These are phyloP conservation scores for Odontomyia ornata DNA, from an alignment of 2,888 invertebrate species.

Conservation along the genomic window DNA sequence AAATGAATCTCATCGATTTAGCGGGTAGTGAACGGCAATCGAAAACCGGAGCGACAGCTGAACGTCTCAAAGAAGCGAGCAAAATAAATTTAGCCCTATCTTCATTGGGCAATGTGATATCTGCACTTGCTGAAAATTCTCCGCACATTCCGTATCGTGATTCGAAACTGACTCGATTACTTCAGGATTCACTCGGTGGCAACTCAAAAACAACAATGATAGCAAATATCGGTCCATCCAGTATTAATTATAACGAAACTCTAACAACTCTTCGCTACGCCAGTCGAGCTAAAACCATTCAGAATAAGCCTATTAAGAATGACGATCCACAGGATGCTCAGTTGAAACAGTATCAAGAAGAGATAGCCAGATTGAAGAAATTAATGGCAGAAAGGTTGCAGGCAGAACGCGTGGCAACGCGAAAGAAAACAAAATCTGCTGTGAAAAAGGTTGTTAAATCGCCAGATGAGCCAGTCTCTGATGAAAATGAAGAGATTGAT, in stretches of 20 bases:
- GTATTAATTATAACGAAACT: conserved; percentile 97
- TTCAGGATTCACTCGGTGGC: conserved; percentile 98
- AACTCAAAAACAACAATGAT: conserved; percentile 99
- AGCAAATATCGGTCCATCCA: conserved; percentile 97
- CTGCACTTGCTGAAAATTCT: conserved; percentile 93
- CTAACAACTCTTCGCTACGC: conserved; percentile 96
- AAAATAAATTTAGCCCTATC: conserved; percentile 97
- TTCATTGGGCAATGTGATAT: conserved; percentile 98
- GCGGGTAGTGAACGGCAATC: conserved; percentile 98
- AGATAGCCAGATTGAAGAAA: conserved; percentile 79
- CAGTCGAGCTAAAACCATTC: conserved; percentile 96
- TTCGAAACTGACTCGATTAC: conserved; percentile 92
- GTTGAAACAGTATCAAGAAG: conserved; percentile 92
- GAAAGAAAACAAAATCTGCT: conserved; percentile 54
- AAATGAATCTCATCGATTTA: conserved; percentile 95
- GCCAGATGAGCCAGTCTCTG: conserved; percentile 58
- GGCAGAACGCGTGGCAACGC: conserved; percentile 57
- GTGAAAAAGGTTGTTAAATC: conserved; percentile 53
- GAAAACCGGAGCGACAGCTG: conserved; percentile 95
- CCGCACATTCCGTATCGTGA: conserved; percentile 97
- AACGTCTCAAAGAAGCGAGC: conserved; percentile 92
- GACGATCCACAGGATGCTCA: conserved; percentile 99
- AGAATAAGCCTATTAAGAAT: conserved; percentile 97
- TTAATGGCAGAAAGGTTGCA: conserved; percentile 64
- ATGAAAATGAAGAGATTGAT: conserved; percentile 60